These are phyloP conservation scores for Dimorphilus gyrociliatus DNA, from an alignment of 2,888 invertebrate genomes.

Conservation along the genomic window DNA sequence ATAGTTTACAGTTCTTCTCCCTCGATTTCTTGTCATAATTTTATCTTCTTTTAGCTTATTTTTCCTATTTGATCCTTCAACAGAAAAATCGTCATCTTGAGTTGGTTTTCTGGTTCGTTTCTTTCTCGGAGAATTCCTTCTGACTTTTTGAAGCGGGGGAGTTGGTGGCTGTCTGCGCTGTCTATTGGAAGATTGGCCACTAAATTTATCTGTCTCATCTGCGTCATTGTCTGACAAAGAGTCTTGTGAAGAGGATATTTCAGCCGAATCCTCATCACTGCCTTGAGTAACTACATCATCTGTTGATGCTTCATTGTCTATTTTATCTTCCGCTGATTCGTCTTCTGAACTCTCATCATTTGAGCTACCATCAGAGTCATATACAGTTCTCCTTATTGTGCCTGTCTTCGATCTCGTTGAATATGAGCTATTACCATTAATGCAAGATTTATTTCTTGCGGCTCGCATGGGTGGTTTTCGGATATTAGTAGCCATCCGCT, in stretches of 20 bases:
- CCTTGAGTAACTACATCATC: not conserved
- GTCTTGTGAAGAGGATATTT: no score
- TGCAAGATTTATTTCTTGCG: no score
- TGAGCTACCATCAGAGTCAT: conserved; percentile 8
- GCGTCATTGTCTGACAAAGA: not conserved
- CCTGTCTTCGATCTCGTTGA: conserved; percentile 9
- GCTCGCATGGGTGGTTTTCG: no score
- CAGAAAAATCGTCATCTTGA: no score
- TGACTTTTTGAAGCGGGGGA: no score
- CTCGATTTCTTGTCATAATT: conserved; percentile 27
- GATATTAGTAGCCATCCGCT: conserved; percentile 3
- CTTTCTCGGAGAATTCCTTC: no score
- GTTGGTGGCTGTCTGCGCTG: no score
- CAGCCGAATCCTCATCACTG: not conserved
- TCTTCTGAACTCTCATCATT: conserved; percentile 17
- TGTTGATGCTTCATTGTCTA: conserved; percentile 6
- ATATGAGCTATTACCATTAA: conserved; percentile 7
- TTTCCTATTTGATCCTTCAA: conserved; percentile 2
- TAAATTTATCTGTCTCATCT: not conserved
- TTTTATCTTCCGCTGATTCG: conserved; percentile 7
- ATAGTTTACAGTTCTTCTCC: conserved; percentile 33
- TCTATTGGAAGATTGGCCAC: no score
- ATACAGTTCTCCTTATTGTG: conserved; percentile 6
- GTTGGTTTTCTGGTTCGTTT: no score
- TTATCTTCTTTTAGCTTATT: conserved; percentile 1